Evolutionary conservation across 2,888 invertebrate genomes (phyloP).

Genomic region (Drosophila paranaensis): DNA sequence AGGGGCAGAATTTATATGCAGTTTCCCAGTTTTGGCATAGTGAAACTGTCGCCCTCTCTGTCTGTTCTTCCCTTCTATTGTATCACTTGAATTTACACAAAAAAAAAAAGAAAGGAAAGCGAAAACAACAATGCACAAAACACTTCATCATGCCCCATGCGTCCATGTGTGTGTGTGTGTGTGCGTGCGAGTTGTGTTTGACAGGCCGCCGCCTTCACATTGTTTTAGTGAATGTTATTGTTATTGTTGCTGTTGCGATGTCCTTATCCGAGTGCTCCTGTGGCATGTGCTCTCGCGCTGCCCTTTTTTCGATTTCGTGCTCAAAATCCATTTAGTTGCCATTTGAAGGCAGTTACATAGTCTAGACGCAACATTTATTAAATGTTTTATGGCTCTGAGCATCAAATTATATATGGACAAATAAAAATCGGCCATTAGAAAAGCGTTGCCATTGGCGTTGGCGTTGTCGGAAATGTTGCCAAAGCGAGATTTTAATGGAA

Average conservation of each 20-base stretch:
- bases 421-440: constrained; percentile 68
- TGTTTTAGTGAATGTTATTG: constrained; percentile 42
- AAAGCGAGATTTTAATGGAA: constrained; percentile 26
- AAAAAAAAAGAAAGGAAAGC: neutral
- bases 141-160: constrained; percentile 68
- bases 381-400: constrained; percentile 76
- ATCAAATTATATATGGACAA: constrained; percentile 76
- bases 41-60: constrained; percentile 35
- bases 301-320: constrained; percentile 69
- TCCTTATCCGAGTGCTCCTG: constrained; percentile 62
- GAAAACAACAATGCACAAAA: constrained; percentile 64
- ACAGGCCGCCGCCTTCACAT: constrained; percentile 67
- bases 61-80: constrained; percentile 41
- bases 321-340: constrained; percentile 80
- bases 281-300: constrained; percentile 46
- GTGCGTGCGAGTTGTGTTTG: constrained; percentile 58
- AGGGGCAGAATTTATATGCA: constrained; percentile 36
- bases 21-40: constrained; percentile 50
- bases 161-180: constrained; percentile 28
- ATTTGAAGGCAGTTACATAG: constrained; percentile 80
- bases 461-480: neutral
- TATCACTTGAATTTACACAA: constrained; percentile 47
- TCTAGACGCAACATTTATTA: constrained; percentile 81
- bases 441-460: constrained; percentile 9
- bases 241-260: constrained; percentile 33